Evolutionary conservation across 1,140 invertebrate species (phyloP).

Genomic region (Leptopilina clavipes): DNA sequence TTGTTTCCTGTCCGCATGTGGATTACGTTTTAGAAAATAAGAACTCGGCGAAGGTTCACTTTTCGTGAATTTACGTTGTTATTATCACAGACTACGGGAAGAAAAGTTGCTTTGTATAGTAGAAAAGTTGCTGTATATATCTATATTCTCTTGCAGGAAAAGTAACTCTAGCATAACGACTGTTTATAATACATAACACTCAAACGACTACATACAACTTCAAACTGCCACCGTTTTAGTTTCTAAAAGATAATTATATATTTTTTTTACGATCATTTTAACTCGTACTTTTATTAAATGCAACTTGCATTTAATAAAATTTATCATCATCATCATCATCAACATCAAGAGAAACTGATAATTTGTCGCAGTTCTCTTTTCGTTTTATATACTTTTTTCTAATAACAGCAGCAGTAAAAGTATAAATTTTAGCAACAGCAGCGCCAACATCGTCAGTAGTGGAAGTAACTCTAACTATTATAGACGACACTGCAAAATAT

Average conservation of each 20-base stretch:
- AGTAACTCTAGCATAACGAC: constrained; percentile 7
- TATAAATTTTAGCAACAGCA: background rate
- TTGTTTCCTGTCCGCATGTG: background rate
- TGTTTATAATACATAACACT: constrained; percentile 23
- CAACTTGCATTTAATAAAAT: too few species aligned
- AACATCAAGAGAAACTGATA: too few species aligned
- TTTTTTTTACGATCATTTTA: constrained; percentile 4
- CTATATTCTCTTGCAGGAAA: background rate
- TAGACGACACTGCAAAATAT: too few species aligned
- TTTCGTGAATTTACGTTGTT: constrained; percentile 17
- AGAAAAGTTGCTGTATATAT: background rate
- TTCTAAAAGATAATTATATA: background rate
- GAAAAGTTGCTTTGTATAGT: background rate
- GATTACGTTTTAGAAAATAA: constrained; percentile 26
- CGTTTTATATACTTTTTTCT: too few species aligned
- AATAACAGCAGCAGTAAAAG: too few species aligned
- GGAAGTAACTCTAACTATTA: too few species aligned
- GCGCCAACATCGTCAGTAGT: too few species aligned
- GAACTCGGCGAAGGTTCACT: background rate
- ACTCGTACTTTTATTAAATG: constrained; percentile 2
- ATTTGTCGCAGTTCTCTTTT: background rate
- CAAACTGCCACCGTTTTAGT: constrained; percentile 23
- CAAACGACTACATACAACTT: background rate
- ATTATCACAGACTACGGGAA: constrained; percentile 2
- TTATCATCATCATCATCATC: too few species aligned